Evolutionary conservation across 2,888 invertebrate genomes (phyloP).

Genomic region (Eupithecia abbreviata): DNA sequence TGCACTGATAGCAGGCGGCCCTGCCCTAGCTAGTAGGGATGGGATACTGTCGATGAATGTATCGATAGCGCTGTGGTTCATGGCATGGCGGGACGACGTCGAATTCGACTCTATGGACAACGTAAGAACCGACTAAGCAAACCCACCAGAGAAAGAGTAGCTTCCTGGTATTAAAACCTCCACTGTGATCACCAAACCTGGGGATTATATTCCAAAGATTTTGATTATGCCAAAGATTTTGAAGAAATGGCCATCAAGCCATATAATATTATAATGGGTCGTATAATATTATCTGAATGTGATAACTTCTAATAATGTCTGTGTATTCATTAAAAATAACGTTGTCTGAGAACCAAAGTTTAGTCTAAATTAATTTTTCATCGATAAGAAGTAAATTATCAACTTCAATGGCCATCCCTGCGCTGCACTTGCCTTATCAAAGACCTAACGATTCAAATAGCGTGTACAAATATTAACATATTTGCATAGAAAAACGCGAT

Average conservation of each 20-base stretch:
- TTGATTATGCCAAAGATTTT: too few species aligned
- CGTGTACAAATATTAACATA: slow-evolving; percentile 64
- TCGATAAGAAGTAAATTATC: not conserved
- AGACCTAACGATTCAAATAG: slow-evolving; percentile 67
- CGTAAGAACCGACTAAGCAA: too few species aligned
- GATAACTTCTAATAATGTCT: not conserved
- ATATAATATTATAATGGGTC: too few species aligned
- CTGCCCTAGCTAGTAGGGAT: slow-evolving; percentile 72
- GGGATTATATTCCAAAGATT: too few species aligned
- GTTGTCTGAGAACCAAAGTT: too few species aligned
- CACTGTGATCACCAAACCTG: too few species aligned
- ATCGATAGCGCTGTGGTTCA: slow-evolving; percentile 9
- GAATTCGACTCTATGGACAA: too few species aligned
- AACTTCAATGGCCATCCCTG: slow-evolving; percentile 52
- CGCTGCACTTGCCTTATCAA: slow-evolving; percentile 70
- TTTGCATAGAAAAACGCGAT: slow-evolving; percentile 59
- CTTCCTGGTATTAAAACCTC: too few species aligned
- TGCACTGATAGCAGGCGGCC: slow-evolving; percentile 76
- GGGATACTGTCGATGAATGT: slow-evolving; percentile 51
- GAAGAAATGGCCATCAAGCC: too few species aligned
- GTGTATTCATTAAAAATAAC: too few species aligned
- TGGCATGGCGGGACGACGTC: not conserved
- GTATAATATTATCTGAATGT: too few species aligned
- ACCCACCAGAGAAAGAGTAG: too few species aligned
- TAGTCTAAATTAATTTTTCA: not conserved